Evolutionary conservation across 2,888 invertebrate genomes (phyloP).

Genomic region (Dicyrtomina minuta): DNA sequence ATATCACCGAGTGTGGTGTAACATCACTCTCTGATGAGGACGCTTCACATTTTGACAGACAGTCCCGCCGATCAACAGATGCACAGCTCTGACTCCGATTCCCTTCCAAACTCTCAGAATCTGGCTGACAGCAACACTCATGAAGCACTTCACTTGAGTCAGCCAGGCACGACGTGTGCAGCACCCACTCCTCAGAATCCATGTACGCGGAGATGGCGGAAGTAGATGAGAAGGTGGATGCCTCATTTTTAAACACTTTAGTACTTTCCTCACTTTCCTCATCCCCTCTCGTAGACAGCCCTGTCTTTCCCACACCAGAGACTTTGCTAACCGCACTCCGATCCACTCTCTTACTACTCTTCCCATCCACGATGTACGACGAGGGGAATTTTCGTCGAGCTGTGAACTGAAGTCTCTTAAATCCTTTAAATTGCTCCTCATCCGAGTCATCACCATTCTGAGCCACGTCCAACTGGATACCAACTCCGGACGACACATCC

Average conservation of each 20-base stretch:
- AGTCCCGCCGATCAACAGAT: conserved; percentile 31
- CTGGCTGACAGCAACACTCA: conserved; percentile 52
- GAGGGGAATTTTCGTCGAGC: conserved; percentile 33
- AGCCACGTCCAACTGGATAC: conserved; percentile 25
- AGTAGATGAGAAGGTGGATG: background rate
- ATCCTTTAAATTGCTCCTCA: conserved; percentile 30
- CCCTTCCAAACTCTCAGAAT: conserved; percentile 31
- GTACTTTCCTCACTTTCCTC: background rate
- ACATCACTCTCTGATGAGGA: conserved; percentile 43
- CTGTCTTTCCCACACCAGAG: background rate
- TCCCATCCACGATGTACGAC: conserved; percentile 25
- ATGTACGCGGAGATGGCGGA: conserved; percentile 9
- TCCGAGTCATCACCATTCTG: conserved; percentile 32
- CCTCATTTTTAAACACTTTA: background rate
- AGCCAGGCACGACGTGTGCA: conserved; percentile 52
- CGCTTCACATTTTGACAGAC: conserved; percentile 28
- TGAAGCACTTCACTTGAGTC: conserved; percentile 50
- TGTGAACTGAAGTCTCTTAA: conserved; percentile 36
- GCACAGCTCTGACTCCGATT: conserved; percentile 24
- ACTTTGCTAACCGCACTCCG: background rate
- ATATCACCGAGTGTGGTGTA: conserved; percentile 50
- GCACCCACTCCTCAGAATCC: conserved; percentile 52
- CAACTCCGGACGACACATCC: conserved; percentile 9
- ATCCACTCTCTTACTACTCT: conserved; percentile 2
- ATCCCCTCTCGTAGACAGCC: background rate